Percentiles rank a stretch among this genome's conserved stretches.
Conservation (phyloP, 2,113 vertebrate species). For the Grantiella picta region DNA sequence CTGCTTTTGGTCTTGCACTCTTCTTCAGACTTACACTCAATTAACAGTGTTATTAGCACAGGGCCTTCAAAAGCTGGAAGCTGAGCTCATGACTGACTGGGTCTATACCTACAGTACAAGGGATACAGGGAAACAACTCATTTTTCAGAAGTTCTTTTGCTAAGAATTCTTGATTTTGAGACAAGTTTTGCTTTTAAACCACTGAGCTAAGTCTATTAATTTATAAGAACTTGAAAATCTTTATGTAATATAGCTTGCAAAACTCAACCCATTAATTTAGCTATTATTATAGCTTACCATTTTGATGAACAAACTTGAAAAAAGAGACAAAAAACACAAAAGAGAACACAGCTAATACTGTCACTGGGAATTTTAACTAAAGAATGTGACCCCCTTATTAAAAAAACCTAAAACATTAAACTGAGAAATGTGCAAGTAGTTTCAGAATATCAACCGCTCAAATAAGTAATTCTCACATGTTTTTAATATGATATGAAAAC, state of each 20-base stretch:
- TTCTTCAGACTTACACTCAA: neutral
- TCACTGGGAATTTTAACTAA: neutral
- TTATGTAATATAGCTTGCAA: neutral
- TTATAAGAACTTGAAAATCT: neutral
- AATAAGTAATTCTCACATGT: neutral
- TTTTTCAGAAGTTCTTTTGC: neutral
- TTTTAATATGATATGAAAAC: neutral
- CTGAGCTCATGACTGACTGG: neutral
- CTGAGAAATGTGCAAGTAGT: neutral
- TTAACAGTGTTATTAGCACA: neutral
- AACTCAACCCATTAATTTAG: neutral
- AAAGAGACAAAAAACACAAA: neutral
- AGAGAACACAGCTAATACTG: neutral
- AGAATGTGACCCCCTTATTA: neutral
- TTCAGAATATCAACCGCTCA: neutral
- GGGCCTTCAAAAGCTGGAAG: neutral
- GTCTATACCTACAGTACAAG: neutral
- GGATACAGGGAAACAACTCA: neutral
- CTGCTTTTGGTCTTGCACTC: neutral
- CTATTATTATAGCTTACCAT: neutral
- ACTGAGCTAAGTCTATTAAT: neutral
- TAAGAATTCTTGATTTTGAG: neutral
- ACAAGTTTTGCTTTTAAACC: neutral
- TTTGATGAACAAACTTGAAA: neutral
- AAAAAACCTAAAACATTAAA: neutral